phyloP scores from a whole-genome alignment of 2,888 invertebrate genomes.

The Fragum sueziense region DNA sequence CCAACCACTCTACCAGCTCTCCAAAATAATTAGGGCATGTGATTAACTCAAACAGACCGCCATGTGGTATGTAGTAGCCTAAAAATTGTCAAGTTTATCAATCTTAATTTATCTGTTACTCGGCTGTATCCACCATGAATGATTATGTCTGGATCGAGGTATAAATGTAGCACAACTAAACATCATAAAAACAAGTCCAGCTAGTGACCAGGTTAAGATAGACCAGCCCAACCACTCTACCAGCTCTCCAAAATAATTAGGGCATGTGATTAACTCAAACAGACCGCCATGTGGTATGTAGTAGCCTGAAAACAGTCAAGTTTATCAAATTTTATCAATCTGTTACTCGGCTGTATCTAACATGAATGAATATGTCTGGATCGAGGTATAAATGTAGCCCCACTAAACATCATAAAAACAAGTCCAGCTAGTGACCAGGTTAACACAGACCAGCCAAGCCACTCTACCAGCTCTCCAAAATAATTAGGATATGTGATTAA shows the following conservation, averaged over 20 bases:
- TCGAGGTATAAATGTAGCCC: constrained; percentile 73
- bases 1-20: constrained; percentile 74
- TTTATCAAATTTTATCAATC: too few relatives aligned
- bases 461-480: constrained; percentile 74
- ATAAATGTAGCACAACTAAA: constrained; percentile 73
- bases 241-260: constrained; percentile 76
- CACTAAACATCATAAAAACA: constrained; percentile 68
- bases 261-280: constrained; percentile 71
- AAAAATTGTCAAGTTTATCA: too few relatives aligned
- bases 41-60: constrained; percentile 71
- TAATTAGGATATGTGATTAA: constrained; percentile 73
- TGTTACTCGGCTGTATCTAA: too few relatives aligned
- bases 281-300: constrained; percentile 73
- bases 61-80: constrained; percentile 73
- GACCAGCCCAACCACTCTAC: constrained; percentile 75
- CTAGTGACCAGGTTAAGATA: constrained; percentile 70
- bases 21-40: constrained; percentile 76
- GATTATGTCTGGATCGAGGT: constrained; percentile 72
- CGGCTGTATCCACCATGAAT: too few relatives aligned
- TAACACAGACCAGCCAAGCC: constrained; percentile 71
- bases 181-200: constrained; percentile 70
- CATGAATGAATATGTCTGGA: constrained; percentile 73
- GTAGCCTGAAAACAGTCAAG: constrained; percentile 54
- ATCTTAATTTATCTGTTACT: too few relatives aligned
- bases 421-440: constrained; percentile 74